Evolutionary conservation across 2,888 invertebrate genomes (phyloP), one percentile per base, ranked within the genome.

Genomic region (Trichacis sp.): DNA sequence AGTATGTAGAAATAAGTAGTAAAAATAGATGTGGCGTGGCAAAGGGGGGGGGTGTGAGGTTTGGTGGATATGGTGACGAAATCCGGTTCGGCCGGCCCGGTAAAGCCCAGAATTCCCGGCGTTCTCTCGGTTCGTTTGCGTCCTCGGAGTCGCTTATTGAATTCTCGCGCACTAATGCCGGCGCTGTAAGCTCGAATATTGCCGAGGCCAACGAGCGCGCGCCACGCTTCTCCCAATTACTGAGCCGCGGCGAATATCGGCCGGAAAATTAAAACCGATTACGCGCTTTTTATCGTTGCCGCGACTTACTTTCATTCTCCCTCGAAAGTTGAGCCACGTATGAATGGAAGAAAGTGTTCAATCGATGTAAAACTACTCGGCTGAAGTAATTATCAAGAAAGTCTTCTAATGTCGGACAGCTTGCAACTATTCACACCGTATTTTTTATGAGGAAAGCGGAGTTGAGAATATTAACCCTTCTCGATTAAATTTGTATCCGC

Each of bases 1-100:
- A 80, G 81, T 83, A 82, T n/a, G n/a, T n/a, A n/a, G n/a, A n/a
- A 83, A 83, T 83, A 82, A 83, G 83, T 82, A 81, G 80, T 81
- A 79, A 80, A 78, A 80, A 83, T 83, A 82, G 83, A 83, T 82
- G 79, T n/a, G n/a, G n/a, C n/a, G n/a, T n/a, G n/a, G n/a, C n/a
- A n/a, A n/a, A 77, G 76, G 77, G 78, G 70, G 64, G 64, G 70
- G 60, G 64, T 63, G 66, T 61, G 67, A 24, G 24, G 24, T 24
- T 63, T 63, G 64, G 57, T 60, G 64, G 52, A 61, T 58, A 64
- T 64, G 68, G 65, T 68, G 65, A 70, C 65, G 70, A 70, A 68
- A 70, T 65, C 56, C 68, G 65, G 65, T 68, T 70, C 68, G 60
- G 62, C 63, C 65, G 59, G 64, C 56, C 67, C 64, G 67, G 55